Conservation (phyloP, 2,888 invertebrate species). For the Ecdyonurus torrentis region DNA sequence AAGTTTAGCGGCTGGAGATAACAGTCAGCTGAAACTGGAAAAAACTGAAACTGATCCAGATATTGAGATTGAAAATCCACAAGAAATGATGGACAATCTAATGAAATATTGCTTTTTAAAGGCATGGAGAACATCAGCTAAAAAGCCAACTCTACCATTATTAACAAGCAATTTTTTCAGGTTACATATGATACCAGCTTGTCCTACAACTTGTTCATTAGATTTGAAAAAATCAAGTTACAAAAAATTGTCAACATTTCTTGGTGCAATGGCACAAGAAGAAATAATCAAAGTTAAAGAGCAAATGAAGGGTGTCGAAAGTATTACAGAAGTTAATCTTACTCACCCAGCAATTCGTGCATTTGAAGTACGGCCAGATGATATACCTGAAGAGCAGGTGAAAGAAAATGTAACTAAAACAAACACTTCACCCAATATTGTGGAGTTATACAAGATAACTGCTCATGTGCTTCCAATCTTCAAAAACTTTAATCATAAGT, state of each 20-base stretch:
- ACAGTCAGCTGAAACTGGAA: neutral
- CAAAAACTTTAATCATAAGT: conserved; percentile 35
- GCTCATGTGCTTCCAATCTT: conserved; percentile 45
- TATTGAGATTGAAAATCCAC: conserved; percentile 13
- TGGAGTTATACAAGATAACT: conserved; percentile 52
- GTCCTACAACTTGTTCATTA: conserved; percentile 48
- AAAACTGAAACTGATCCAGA: conserved; percentile 9
- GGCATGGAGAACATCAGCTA: conserved; percentile 57
- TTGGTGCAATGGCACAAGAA: conserved; percentile 51
- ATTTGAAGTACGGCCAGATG: conserved; percentile 27
- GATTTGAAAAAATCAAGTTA: conserved; percentile 80
- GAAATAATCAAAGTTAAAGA: conserved; percentile 25
- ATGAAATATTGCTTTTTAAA: conserved; percentile 60
- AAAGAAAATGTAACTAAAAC: conserved; percentile 9
- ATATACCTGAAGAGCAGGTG: conserved; percentile 14
- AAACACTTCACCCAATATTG: conserved; percentile 36
- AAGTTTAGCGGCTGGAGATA: too few species aligned
- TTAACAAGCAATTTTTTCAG: conserved; percentile 69
- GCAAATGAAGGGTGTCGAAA: conserved; percentile 61
- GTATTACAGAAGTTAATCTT: conserved; percentile 44
- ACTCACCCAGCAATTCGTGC: conserved; percentile 34
- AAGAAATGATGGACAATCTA: conserved; percentile 50
- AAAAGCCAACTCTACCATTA: conserved; percentile 53
- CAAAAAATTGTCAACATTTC: conserved; percentile 75
- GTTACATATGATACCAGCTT: conserved; percentile 45